Conservation (phyloP, 2,888 invertebrate species). For the Oligia fasciuncula region DNA sequence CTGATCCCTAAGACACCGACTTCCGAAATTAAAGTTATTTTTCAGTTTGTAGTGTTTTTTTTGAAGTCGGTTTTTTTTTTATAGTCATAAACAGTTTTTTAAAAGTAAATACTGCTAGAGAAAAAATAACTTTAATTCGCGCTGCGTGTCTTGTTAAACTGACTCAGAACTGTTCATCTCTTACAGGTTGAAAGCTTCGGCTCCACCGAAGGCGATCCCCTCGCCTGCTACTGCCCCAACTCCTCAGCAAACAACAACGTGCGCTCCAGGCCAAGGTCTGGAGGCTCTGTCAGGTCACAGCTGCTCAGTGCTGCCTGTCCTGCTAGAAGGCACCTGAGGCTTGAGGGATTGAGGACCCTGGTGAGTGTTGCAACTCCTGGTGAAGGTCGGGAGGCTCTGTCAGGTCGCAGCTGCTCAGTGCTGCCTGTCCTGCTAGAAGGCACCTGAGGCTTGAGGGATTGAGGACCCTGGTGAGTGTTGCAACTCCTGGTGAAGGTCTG, state of each 20-base stretch:
- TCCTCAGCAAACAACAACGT: slow-evolving; percentile 53
- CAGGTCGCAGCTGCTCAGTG: slow-evolving; percentile 93
- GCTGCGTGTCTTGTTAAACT: background rate
- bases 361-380: slow-evolving; percentile 71
- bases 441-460: slow-evolving; percentile 95
- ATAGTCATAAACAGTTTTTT: too few relatives aligned
- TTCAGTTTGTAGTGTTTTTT: too few relatives aligned
- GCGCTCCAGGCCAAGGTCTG: slow-evolving; percentile 81
- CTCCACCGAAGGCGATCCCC: slow-evolving; percentile 91
- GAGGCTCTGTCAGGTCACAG: slow-evolving; percentile 92
- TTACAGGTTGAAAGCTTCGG: slow-evolving; percentile 90
- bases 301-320: slow-evolving; percentile 93
- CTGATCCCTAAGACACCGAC: too few relatives aligned
- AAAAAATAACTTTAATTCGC: background rate
- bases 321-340: slow-evolving; percentile 95
- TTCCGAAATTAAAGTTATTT: too few relatives aligned
- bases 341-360: slow-evolving; percentile 95
- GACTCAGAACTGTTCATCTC: background rate
- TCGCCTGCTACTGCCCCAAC: slow-evolving; percentile 92
- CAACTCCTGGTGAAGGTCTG: slow-evolving; percentile 73
- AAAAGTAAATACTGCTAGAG: background rate
- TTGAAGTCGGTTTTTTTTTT: too few relatives aligned
- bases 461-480: slow-evolving; percentile 91
- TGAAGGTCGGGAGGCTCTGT: slow-evolving; percentile 90
- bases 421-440: slow-evolving; percentile 95